Evolutionary conservation across 2,113 vertebrate genomes (phyloP).

Genomic region (Megaleporinus macrocephalus): DNA sequence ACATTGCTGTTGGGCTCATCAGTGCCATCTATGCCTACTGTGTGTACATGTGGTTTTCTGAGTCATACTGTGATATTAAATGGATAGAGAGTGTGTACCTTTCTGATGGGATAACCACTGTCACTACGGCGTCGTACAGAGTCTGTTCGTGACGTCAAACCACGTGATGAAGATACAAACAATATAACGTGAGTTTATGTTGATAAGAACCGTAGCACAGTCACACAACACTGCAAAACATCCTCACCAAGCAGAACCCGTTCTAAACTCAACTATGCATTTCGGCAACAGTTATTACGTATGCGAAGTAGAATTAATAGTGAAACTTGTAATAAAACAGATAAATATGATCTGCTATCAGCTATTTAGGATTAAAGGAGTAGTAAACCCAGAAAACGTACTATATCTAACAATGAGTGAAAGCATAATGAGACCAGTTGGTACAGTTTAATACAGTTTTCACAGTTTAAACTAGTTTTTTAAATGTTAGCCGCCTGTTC

Average conservation of each 20-base stretch:
- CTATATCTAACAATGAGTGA: neutral
- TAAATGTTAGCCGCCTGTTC: neutral
- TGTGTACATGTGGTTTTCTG: conserved; percentile 50
- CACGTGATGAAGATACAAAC: conserved; percentile 79
- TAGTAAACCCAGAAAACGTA: conserved; percentile 62
- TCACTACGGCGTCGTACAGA: conserved; percentile 86
- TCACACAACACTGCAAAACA: conserved; percentile 46
- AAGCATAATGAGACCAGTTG: conserved; percentile 12
- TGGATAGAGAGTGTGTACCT: conserved; percentile 80
- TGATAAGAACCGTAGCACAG: conserved; percentile 34
- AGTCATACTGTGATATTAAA: conserved; percentile 72
- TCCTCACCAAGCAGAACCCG: conserved; percentile 19
- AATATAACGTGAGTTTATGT: conserved; percentile 77
- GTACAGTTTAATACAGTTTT: conserved; percentile 32
- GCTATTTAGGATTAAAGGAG: neutral
- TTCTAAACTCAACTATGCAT: neutral
- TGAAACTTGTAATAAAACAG: too few species aligned
- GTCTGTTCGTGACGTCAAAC: conserved; percentile 85
- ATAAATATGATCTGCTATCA: neutral
- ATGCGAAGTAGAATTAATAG: neutral
- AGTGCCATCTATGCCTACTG: conserved; percentile 27
- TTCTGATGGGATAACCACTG: conserved; percentile 86
- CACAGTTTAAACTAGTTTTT: too few species aligned
- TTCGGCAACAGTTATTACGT: neutral
- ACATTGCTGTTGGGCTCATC: neutral